Conservation (phyloP, 2,797 vertebrate genomes). For the Sorex maritimensis region DNA sequence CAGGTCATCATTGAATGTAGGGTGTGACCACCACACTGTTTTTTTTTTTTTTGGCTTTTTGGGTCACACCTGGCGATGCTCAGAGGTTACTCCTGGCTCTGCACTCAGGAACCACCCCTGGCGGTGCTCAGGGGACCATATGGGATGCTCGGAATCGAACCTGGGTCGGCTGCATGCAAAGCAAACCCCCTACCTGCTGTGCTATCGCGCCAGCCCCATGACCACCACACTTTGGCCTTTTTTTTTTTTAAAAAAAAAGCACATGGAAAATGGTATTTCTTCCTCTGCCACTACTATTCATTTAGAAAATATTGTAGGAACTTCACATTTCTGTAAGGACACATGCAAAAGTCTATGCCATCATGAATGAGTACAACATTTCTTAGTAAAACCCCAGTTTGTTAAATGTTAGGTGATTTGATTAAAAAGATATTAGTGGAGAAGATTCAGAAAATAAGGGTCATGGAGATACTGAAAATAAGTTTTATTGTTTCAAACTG, state of each 20-base stretch:
- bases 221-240: not conserved
- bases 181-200: too few relatives aligned
- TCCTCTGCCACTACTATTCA: not conserved
- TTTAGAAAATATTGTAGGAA: constrained; percentile 15
- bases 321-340: not conserved
- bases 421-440: constrained; percentile 50
- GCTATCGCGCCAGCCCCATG: too few relatives aligned
- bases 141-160: too few relatives aligned
- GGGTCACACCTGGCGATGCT: too few relatives aligned
- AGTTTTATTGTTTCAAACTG: constrained; percentile 29
- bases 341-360: not conserved
- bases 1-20: not conserved
- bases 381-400: not conserved
- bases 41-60: too few relatives aligned
- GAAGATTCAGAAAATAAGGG: constrained; percentile 26
- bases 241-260: too few relatives aligned
- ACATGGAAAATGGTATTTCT: constrained; percentile 8
- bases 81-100: too few relatives aligned
- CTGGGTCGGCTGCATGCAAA: too few relatives aligned
- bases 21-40: not conserved
- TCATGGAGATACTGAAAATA: constrained; percentile 32
- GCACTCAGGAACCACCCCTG: too few relatives aligned
- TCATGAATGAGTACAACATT: not conserved
- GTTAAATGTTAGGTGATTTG: constrained; percentile 55
- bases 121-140: too few relatives aligned